Base-by-base conservation (phyloP, 2,113 vertebrate species). In the Notarius quadriscutis region DNA sequence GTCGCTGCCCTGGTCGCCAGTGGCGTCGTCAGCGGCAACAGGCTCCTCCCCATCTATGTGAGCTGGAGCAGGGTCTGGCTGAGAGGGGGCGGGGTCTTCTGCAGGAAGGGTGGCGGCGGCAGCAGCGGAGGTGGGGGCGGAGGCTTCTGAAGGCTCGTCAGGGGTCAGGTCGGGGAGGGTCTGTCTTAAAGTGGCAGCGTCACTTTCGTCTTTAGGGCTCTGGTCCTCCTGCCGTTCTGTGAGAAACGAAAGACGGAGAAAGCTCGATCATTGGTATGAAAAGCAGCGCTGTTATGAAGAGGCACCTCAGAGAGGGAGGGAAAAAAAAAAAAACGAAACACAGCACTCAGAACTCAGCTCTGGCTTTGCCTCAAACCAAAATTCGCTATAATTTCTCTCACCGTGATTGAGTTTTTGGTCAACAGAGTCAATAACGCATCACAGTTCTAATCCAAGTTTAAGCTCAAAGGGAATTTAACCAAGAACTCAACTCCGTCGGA, bases 141-240 rank as follows among this genome's bases (percentile, higher is more conserved):
- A 95, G 85, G 94, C 95, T 89, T 98, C 98, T 1, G 95, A 97
- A 94, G 97, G 96, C 93, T 99, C 97, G 1, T 98, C 97, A 0
- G 97, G 97, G 93, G 97, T 97, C 92, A 97, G 94, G 93, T 99
- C 98, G 27, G 98, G 97, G 92, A 97, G 97, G 93, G 97, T 97
- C 89, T 97, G 98, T 96, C 97, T 96, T 92, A 97, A 95, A 91
- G 97, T 97, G 95, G 97, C 95, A 69, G 97, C 95, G 0, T 97
- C 97, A 81, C 97, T 98, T 93, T 97, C 96, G 17, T 98, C 97
- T 93, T 94, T 96, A 90, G 89, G 94, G 15, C 93, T 93, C 72
- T 92, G 96, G 17, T 97, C 97, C 83, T 92, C 96, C 80, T 92
- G 93, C 86, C 93, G 93, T 91, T 97, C 98, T 99, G 90, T 60